Evolutionary conservation across 2,888 invertebrate species (phyloP), one percentile per base, ranked within the genome.

Genomic region (Xylophagus ater): DNA sequence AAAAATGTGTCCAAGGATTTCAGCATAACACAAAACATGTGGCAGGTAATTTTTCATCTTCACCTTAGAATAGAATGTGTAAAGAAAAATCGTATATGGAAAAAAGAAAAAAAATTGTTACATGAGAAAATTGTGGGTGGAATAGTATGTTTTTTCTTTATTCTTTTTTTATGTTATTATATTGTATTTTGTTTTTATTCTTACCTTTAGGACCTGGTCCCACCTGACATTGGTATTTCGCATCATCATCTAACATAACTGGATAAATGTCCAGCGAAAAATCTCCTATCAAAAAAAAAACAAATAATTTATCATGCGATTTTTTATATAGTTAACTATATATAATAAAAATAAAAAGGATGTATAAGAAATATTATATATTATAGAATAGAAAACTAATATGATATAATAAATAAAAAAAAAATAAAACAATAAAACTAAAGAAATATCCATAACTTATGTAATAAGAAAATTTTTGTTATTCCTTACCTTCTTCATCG

Each of bases 141-240:
- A 25, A 25, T 9, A 12, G 8, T 4, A 26, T 24, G 15, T 9
- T 30, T 36, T 36, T 26, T 37, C 21, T 29, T 26, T 8, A 20
- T 18, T 18, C 31, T 34, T n/a, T 21, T 17, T 18, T 34, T 12
- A 34, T 15, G 17, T 29, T 4, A 14, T 12, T 29, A 13, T 29
- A 3, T 14, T 7, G 29, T 10, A 29, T 9, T 12, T 12, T 26
- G 13, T 13, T 26, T 33, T 19, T 13, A 28, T 21, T 33, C 37
- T 32, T 45, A 50, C 71, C 78, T 58, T 67, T 69, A 3, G 77
- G 70, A 2, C 84, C 84, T 1, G 89, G 82, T 48, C 86, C 83
- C 51, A 93, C 92, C 71, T 94, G 94, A 63, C 94, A 94, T 68
- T 92, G 88, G 65, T 89, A 96, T 53, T 77, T 76, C 9, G 88